These are phyloP conservation scores for Venustoraphidia nigricollis DNA, from an alignment of 2,888 invertebrate species.

Conservation along the genomic window DNA sequence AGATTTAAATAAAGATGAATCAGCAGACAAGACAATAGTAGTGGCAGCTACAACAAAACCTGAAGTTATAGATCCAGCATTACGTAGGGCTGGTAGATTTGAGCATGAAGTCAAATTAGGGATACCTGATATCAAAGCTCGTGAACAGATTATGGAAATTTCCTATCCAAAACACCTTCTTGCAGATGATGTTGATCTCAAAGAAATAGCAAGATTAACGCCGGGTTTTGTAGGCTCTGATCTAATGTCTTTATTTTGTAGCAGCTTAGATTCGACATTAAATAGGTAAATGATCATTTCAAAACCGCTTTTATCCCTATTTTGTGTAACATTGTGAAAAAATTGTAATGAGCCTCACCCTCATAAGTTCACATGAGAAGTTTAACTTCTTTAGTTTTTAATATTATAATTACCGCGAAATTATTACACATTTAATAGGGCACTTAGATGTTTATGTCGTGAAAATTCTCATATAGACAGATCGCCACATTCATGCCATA, in stretches of 20 bases:
- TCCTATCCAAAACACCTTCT: slow-evolving; percentile 58
- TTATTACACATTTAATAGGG: too few species aligned
- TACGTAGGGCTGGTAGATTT: slow-evolving; percentile 83
- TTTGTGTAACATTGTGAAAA: too few species aligned
- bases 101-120: slow-evolving; percentile 88
- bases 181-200: slow-evolving; percentile 52
- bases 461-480: too few species aligned
- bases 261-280: too few species aligned
- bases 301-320: too few species aligned
- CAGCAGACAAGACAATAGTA: slow-evolving; percentile 54
- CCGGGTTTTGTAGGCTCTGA: slow-evolving; percentile 97
- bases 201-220: slow-evolving; percentile 63
- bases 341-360: too few species aligned
- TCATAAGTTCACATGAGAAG: too few species aligned
- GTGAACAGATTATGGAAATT: slow-evolving; percentile 61
- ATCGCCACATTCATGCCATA: too few species aligned
- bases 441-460: too few species aligned
- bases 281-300: too few species aligned
- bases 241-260: slow-evolving; percentile 63
- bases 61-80: slow-evolving; percentile 81
- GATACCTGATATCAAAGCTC: slow-evolving; percentile 74
- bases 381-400: too few species aligned
- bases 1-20: slow-evolving; percentile 34
- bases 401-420: too few species aligned
- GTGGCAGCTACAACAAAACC: slow-evolving; percentile 94